A percentile compares a stretch with the other conserved stretches of the same genome.
phyloP scores from a whole-genome alignment of 2,113 vertebrate genomes.

The Carassius gibelio region DNA sequence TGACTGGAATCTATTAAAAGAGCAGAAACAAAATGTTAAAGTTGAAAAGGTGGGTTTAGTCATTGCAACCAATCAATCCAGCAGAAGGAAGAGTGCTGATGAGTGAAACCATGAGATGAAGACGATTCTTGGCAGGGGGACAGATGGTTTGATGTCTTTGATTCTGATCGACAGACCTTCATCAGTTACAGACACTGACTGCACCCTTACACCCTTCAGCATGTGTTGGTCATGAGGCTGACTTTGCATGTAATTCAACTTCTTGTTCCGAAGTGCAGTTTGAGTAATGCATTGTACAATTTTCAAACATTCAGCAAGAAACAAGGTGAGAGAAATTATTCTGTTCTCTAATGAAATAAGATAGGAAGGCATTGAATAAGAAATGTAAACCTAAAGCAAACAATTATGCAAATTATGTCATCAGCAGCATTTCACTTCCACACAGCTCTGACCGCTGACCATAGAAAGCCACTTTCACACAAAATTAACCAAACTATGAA shows the following conservation, averaged over 20 bases:
- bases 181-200: neutral
- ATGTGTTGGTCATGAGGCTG: neutral
- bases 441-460: neutral
- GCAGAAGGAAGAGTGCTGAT: slow-evolving; percentile 20
- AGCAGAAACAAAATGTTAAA: slow-evolving; percentile 63
- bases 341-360: neutral
- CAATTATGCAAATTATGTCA: neutral
- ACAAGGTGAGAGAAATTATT: too few relatives aligned
- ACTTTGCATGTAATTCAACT: neutral
- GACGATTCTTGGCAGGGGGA: slow-evolving; percentile 63
- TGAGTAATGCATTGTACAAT: neutral
- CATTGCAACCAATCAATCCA: slow-evolving; percentile 51
- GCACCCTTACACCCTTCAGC: neutral
- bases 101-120: slow-evolving; percentile 55
- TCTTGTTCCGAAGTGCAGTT: neutral
- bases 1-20: slow-evolving; percentile 70
- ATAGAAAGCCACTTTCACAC: neutral
- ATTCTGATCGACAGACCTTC: slow-evolving; percentile 34
- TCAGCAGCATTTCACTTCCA: neutral
- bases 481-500: neutral
- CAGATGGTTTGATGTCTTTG: slow-evolving; percentile 68
- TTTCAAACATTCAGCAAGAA: neutral
- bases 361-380: neutral
- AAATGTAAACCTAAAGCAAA: neutral
- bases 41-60: slow-evolving; percentile 70